Evolutionary conservation across 2,888 invertebrate species (phyloP), one percentile per base, ranked within the genome.

Genomic region (Steinernema hermaphroditum): DNA sequence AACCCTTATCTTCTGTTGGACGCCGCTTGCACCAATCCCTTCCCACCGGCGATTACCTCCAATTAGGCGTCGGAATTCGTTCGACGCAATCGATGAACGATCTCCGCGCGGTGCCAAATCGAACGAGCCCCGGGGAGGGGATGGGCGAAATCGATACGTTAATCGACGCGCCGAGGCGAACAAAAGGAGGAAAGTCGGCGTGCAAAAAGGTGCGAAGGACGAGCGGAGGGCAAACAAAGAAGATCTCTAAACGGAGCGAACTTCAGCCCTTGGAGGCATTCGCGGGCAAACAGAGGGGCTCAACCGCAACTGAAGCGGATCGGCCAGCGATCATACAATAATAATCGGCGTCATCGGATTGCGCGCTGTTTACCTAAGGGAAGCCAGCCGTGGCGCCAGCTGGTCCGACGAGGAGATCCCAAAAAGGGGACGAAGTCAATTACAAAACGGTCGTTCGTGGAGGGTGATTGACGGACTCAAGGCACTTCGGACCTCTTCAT

Each of bases 111-210:
- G 54, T 54, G 54, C 54, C 54, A 54, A 19, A 62, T 62, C 62
- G 62, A 2, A 32, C 32, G 2, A 6, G 22, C 24, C 32, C 16
- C 8, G 27, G 62, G 16, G 37, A 37, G 12, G 37, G 6, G 37
- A 6, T 16, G 27, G 16, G 29, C 62, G 62, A 62, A 62, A 62
- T 62, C 62, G 62, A 62, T 62, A 62, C 62, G 62, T 62, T 62
- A 62, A 62, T 62, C 62, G 62, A 62, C 16, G 62, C 62, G 62
- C 62, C 54, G 62, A 62, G 34, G 62, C 62, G 62, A 12, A 62
- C 62, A 62, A 62, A 62, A 62, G 32, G 62, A 62, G 62, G 62
- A 32, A 62, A 62, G 27, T 62, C 62, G 62, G 16, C 32, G 62
- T 32, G 62, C 62, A 62, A 62, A 62, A 62, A 62, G 29, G 62